Conservation (phyloP, 2,888 invertebrate species). For the Hypercompe scribonia region DNA sequence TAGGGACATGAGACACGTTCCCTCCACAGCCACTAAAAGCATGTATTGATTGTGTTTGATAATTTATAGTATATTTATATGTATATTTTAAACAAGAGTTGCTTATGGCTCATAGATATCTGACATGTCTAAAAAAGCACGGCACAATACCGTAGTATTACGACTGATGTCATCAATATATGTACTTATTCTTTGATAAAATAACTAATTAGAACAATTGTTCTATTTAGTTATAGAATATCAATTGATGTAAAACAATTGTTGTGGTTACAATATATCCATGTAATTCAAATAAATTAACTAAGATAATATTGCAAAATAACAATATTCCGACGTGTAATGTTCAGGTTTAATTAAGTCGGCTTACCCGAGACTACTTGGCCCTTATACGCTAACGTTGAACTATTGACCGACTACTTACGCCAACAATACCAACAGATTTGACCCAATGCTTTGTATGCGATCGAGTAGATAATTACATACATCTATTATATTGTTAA, state of each 20-base stretch:
- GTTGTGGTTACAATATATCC: not conserved
- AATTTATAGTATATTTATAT: not conserved
- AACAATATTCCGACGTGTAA: constrained; percentile 15
- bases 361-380: constrained; percentile 31
- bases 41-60: not conserved
- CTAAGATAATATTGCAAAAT: constrained; percentile 22
- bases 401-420: constrained; percentile 28
- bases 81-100: not conserved
- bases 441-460: constrained; percentile 2
- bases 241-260: no score
- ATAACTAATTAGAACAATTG: constrained; percentile 10
- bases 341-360: constrained; percentile 39
- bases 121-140: not conserved
- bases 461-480: constrained; percentile 4
- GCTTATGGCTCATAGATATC: not conserved
- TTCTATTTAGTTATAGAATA: no score
- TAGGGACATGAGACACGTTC: no score
- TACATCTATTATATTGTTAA: not conserved
- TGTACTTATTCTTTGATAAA: not conserved
- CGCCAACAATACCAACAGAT: constrained; percentile 22
- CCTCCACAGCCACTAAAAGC: not conserved
- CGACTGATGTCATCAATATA: not conserved
- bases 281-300: constrained; percentile 14
- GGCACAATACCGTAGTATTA: not conserved
- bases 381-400: constrained; percentile 32